Evolutionary conservation across 1,140 invertebrate species (phyloP), one percentile per base, ranked within the genome.

Genomic region (Bombyx mandarina): DNA sequence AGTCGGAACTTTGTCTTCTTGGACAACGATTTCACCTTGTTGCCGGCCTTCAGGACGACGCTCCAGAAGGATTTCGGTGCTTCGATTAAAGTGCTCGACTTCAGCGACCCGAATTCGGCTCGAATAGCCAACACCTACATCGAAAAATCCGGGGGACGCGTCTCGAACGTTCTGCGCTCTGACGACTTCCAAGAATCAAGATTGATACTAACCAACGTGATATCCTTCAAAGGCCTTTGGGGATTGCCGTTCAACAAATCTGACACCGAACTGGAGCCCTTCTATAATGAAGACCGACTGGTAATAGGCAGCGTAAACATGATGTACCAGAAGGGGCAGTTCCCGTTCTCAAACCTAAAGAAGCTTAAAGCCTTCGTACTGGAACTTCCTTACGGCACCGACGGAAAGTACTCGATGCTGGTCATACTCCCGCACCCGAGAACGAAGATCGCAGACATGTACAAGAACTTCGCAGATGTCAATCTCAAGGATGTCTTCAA

Each of bases 201-300:
- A 66, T 84, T 96, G 67, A 87, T 97, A 18, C 75, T 97, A 43
- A 91, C 93, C 0, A 96, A 95, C 59, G 92, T 93, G 0, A 89
- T 97, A 45, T 95, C 93, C 61, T 97, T 97, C 82, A 96, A 94
- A 83, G 95, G 94, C 8, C 77, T 88, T 1, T 97, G 96, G 95
- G 81, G 89, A 55, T 72, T 66, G 4, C 90, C 92, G 0, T 97
- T 97, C 67, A 91, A 95, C 69, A 74, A 67, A 45, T 71, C 82
- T 0, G 73, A 80, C 0, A 96, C 95, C 0, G 76, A 62, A 18
- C 52, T 68, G 12, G 89, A 90, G 56, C 60, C 77, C 0, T 92
- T 92, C 63, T 90, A 88, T 58, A 85, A 90, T 58, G 90, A 91
- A 57, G 74, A 85, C 26, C 85, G 81, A 18, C 74, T 79, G 3